A percentile compares a stretch with the other conserved stretches of the same genome.
Conservation (phyloP, 2,113 vertebrate genomes). For the Dissostichus mawsoni region DNA sequence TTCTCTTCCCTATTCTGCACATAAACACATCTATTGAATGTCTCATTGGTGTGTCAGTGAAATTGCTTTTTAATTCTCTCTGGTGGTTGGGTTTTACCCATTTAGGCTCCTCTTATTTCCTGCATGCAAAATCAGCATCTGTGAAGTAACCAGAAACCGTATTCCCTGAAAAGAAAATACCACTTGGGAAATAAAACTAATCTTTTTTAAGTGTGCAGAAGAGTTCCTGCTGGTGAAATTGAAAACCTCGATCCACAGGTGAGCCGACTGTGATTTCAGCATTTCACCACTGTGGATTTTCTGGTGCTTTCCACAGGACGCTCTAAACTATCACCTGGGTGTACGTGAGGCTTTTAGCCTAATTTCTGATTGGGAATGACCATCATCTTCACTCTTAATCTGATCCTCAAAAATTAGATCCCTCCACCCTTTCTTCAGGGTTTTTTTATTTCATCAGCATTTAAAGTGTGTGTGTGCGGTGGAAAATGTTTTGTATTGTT, state of each 20-base stretch:
- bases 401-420: not conserved
- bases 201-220: not conserved
- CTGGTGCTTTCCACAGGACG: constrained; percentile 82
- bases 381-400: not conserved
- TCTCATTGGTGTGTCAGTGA: not conserved
- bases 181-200: not conserved
- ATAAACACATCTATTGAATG: too few relatives aligned
- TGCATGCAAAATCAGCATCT: constrained; percentile 2
- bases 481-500: not conserved
- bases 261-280: constrained; percentile 58
- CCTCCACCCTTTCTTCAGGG: not conserved
- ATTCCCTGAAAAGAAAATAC: not conserved
- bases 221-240: constrained; percentile 48
- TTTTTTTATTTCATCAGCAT: not conserved
- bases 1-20: too few relatives aligned
- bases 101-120: not conserved
- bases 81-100: not conserved
- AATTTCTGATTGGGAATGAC: constrained; percentile 3
- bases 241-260: constrained; percentile 61
- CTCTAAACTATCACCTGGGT: constrained; percentile 14
- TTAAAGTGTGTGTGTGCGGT: not conserved
- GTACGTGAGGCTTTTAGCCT: not conserved
- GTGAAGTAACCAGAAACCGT: constrained; percentile 25
- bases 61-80: not conserved
- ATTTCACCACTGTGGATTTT: constrained; percentile 51